Conservation (phyloP, 2,888 invertebrate genomes). For the Eristalinus aeneus region DNA sequence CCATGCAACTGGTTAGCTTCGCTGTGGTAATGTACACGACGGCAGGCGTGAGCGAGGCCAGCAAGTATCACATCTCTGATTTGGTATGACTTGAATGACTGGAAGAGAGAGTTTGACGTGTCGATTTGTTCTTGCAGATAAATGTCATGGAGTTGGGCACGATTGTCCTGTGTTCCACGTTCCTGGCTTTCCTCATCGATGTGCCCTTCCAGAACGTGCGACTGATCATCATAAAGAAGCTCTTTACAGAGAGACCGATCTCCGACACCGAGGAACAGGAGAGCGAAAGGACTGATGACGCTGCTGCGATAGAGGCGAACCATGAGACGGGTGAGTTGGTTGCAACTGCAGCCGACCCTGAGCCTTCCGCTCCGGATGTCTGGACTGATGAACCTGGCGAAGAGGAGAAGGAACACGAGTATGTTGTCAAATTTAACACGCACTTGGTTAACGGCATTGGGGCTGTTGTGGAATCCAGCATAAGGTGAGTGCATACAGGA, state of each 20-base stretch:
- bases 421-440: slow-evolving; percentile 60
- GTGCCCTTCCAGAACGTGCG: slow-evolving; percentile 84
- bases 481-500: slow-evolving; percentile 23
- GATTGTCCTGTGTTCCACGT: slow-evolving; percentile 82
- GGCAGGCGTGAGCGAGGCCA: slow-evolving; percentile 83
- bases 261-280: slow-evolving; percentile 71
- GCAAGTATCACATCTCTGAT: slow-evolving; percentile 83
- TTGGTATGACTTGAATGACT: slow-evolving; percentile 81
- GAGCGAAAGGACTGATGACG: slow-evolving; percentile 75
- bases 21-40: slow-evolving; percentile 85
- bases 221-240: slow-evolving; percentile 79
- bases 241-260: slow-evolving; percentile 74
- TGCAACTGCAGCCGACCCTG: slow-evolving; percentile 72
- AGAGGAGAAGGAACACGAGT: slow-evolving; percentile 75
- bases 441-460: slow-evolving; percentile 51
- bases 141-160: slow-evolving; percentile 82
- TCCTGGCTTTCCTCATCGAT: slow-evolving; percentile 85
- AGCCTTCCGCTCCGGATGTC: slow-evolving; percentile 79
- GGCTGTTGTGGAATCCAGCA: slow-evolving; percentile 46
- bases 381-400: slow-evolving; percentile 80
- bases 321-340: slow-evolving; percentile 67
- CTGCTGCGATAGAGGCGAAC: slow-evolving; percentile 11
- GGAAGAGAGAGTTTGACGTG: not conserved
- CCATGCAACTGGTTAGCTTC: slow-evolving; percentile 85
- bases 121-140: slow-evolving; percentile 80